Base-by-base conservation (phyloP, 2,113 vertebrate species). In the Pycnonotus jocosus region DNA sequence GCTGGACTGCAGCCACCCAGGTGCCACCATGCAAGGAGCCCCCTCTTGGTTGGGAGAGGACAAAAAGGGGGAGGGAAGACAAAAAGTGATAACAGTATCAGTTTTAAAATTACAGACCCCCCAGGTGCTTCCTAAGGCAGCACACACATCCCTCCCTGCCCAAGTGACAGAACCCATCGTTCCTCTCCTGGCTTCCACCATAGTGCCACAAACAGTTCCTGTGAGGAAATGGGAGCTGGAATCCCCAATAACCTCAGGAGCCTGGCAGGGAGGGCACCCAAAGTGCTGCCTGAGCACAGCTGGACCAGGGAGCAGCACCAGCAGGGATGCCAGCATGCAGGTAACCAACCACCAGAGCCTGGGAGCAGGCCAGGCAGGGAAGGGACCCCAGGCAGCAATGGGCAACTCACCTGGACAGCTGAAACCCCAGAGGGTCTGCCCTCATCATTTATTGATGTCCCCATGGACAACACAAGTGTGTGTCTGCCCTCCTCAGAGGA, bases 131-230 rank as follows among this genome's bases (percentile, higher is more conserved):
- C 37, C 35, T 24, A 5, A 35, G 48, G 45, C 45, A 33, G 56
- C 31, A 7, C 10, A 12, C 45, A 15, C 1, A 1, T 15, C n/a
- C 54, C 60, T 44, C 21, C 45, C 28, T 42, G 48, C 37, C 53
- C 50, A 5, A 12, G 15, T 0, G 38, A 10, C 14, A 45, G 48
- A 61, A 38, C 5, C 15, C 48, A 50, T 7, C 3, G 0, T 2
- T 44, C 27, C 25, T 30, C 19, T 16, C 6, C 6, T 7, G 60
- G n/a, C 38, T 78, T 18, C 42, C 50, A 33, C 1, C 2, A 0
- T 0, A 5, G 42, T 6, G 31, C 5, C n/a, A 37, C 38, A 13
- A 22, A 19, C 17, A 12, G 3, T 7, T 8, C 21, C 30, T 42
- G 37, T 1, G 16, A 40, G 14, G 31, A 40, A 37, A 11, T 0